These are phyloP conservation scores for Ganaspis brasiliensis DNA, from an alignment of 2,888 invertebrate genomes.

Conservation along the genomic window DNA sequence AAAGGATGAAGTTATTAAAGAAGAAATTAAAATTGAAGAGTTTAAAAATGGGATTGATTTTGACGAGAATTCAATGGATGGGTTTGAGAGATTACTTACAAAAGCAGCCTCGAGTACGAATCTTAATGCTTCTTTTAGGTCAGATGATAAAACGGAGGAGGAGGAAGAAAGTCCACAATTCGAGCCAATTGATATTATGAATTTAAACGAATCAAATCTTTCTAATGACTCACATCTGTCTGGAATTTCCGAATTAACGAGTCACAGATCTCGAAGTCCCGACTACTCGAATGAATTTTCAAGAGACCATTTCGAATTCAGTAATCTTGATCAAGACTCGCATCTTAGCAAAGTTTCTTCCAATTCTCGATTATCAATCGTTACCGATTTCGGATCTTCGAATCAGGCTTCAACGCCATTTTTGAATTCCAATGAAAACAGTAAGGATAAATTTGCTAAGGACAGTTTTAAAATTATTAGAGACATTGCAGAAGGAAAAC, in stretches of 20 bases:
- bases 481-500: conserved; percentile 69
- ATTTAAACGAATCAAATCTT: conserved; percentile 81
- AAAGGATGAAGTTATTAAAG: conserved; percentile 35
- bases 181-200: conserved; percentile 83
- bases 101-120: conserved; percentile 39
- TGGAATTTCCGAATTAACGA: conserved; percentile 82
- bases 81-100: conserved; percentile 45
- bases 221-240: conserved; percentile 84
- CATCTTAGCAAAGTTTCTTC: conserved; percentile 85
- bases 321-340: conserved; percentile 85
- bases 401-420: conserved; percentile 77
- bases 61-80: conserved; percentile 62
- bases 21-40: conserved; percentile 52
- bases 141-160: conserved; percentile 82
- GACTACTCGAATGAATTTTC: conserved; percentile 78
- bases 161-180: conserved; percentile 86
- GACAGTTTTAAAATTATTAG: conserved; percentile 74
- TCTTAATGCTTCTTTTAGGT: conserved; percentile 75
- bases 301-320: conserved; percentile 76
- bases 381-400: conserved; percentile 81
- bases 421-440: conserved; percentile 71
- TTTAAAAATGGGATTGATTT: conserved; percentile 81
- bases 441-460: conserved; percentile 69
- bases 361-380: conserved; percentile 83
- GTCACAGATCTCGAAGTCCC: conserved; percentile 81